These are phyloP conservation scores for Pyrochroa serraticornis DNA, from an alignment of 2,888 invertebrate genomes.

Conservation along the genomic window DNA sequence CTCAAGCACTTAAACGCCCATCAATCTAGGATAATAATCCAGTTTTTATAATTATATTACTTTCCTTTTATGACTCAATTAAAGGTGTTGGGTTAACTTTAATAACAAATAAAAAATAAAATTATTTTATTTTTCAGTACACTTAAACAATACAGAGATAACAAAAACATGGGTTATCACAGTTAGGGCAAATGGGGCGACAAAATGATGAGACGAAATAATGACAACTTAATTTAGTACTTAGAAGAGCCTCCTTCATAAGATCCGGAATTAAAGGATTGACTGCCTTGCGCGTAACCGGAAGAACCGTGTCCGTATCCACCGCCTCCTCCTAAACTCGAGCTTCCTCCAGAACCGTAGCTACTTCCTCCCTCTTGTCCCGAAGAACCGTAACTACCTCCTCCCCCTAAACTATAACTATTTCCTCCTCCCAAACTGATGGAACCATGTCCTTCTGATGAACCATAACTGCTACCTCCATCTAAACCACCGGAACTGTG, in stretches of 20 bases:
- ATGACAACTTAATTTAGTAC: neutral
- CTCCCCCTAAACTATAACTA: constrained; percentile 1
- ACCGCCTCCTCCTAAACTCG: constrained; percentile 31
- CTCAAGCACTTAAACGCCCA: too few species aligned
- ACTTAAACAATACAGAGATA: constrained; percentile 7
- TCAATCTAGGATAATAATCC: too few species aligned
- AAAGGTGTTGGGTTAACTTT: neutral
- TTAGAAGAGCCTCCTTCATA: constrained; percentile 24
- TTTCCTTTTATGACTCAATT: neutral
- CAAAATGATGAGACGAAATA: neutral
- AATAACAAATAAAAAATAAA: constrained; percentile 3
- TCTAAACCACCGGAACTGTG: constrained; percentile 46
- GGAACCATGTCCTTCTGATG: constrained; percentile 1
- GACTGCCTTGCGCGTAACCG: constrained; percentile 19
- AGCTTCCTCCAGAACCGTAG: constrained; percentile 18
- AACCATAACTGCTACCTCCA: constrained; percentile 39
- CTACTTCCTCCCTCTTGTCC: constrained; percentile 21
- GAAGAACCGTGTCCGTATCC: constrained; percentile 33
- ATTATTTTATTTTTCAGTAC: constrained; percentile 2
- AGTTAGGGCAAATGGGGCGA: constrained; percentile 8
- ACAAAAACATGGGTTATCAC: constrained; percentile 22
- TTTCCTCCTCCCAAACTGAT: neutral
- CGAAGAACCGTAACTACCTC: constrained; percentile 2
- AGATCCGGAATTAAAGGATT: constrained; percentile 23
- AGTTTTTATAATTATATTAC: too few species aligned